Evolutionary conservation across 2,888 invertebrate genomes (phyloP).

Genomic region (Phyto melanocephala): DNA sequence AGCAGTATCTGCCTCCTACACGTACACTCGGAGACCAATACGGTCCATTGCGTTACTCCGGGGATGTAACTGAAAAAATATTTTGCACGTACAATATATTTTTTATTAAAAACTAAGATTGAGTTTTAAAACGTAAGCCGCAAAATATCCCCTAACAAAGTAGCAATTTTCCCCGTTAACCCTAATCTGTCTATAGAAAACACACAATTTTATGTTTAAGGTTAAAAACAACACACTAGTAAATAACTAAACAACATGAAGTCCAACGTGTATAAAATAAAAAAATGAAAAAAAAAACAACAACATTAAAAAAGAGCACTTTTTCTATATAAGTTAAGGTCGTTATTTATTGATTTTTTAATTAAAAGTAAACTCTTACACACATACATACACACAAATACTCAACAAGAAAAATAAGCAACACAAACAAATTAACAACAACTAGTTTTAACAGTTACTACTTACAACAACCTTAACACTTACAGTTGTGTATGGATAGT

Average conservation of each 20-base stretch:
- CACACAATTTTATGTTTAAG: neutral
- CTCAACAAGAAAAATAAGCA: neutral
- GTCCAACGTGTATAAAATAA: conserved; percentile 28
- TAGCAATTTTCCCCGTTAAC: neutral
- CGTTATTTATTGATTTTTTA: conserved; percentile 69
- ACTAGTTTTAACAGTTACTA: conserved; percentile 20
- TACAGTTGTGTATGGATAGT: too few relatives aligned
- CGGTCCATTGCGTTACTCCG: too few relatives aligned
- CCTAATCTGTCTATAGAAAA: conserved; percentile 24
- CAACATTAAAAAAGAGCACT: neutral
- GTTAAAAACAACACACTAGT: neutral
- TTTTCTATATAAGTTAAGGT: conserved; percentile 64
- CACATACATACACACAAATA: conserved; percentile 33
- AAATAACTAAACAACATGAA: neutral
- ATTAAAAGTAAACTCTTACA: conserved; percentile 65
- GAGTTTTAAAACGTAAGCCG: too few relatives aligned
- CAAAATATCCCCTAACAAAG: neutral
- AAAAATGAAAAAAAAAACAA: neutral
- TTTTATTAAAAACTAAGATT: too few relatives aligned
- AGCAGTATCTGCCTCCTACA: too few relatives aligned
- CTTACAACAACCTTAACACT: neutral
- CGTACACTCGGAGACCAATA: too few relatives aligned
- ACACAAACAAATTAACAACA: conserved; percentile 27
- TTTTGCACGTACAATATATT: too few relatives aligned
- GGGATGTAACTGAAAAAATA: too few relatives aligned